Base-by-base conservation (phyloP, 1,140 invertebrate genomes). In the Proales similis region DNA sequence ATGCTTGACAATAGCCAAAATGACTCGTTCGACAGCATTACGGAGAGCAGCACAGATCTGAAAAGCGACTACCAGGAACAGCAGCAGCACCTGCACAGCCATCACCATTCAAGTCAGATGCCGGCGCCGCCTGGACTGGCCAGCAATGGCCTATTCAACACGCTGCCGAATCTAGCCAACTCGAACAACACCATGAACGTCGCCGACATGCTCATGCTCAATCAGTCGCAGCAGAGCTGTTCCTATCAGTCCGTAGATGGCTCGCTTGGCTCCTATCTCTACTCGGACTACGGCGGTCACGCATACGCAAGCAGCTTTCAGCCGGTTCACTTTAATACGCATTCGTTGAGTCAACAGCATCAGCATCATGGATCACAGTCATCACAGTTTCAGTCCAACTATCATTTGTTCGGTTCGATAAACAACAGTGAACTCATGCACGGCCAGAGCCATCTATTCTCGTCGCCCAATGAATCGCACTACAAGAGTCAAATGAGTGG, bases 1-100 rank as follows among this genome's bases (percentile, higher is more conserved):
- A 22, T 57, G 51, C 22, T 57, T 36, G 51, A 57, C 20, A 57
- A 57, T 14, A 39, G 33, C 30, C 51, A 57, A 38, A 57, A 57
- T 38, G 51, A 57, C 20, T 57, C 51, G 29, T 57, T 57, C 36
- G 51, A 57, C 17, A 57, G 51, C 30, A 27, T 57, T 26, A 39
- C 51, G 6, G 51, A 57, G 17, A 57, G 51, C 20, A 39, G 33
- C 12, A 57, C 17, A 29, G 51, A 57, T 33, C 36, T 57, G 12
- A 57, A 57, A 38, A 11, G 24, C 12, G 51, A 57, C 4, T 57
- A 7, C 14, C 24, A 17, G 1, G 26, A 38, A 17, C 17, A n/a
- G n/a, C 36, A 38, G 20, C 19, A n/a, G n/a, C n/a, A 57, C 26
- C 36, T 57, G 12, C 39, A 57, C 26, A 11, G 24, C 12, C 36